These are phyloP conservation scores for Tiliacea aurago DNA, from an alignment of 2,888 invertebrate species.

Conservation along the genomic window DNA sequence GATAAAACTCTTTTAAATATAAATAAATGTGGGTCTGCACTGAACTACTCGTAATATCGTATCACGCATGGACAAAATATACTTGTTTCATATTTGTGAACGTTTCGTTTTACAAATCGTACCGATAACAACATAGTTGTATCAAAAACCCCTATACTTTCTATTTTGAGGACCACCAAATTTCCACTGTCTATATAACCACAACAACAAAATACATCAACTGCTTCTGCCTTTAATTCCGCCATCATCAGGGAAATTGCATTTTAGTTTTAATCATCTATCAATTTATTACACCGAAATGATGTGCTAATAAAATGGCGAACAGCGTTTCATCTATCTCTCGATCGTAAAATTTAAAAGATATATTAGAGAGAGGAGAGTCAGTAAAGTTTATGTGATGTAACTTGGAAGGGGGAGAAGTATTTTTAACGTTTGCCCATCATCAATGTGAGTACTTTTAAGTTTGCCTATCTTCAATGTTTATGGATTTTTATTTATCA, in stretches of 20 bases:
- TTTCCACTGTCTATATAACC: not conserved
- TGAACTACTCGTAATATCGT: too few relatives aligned
- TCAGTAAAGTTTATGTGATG: slow-evolving; percentile 70
- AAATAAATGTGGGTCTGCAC: not conserved
- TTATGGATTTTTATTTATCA: slow-evolving; percentile 38
- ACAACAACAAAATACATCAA: slow-evolving; percentile 15
- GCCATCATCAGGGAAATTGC: slow-evolving; percentile 49
- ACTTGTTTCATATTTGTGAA: not conserved
- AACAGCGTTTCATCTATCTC: slow-evolving; percentile 60
- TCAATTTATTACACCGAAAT: slow-evolving; percentile 57
- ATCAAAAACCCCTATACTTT: not conserved
- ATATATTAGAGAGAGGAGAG: slow-evolving; percentile 63
- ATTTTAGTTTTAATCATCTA: slow-evolving; percentile 63
- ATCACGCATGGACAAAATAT: not conserved
- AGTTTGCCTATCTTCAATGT: slow-evolving; percentile 36
- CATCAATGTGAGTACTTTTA: too few relatives aligned
- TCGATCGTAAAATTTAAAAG: slow-evolving; percentile 73
- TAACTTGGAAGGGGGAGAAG: slow-evolving; percentile 20
- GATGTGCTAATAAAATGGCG: slow-evolving; percentile 65
- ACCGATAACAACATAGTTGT: too few relatives aligned
- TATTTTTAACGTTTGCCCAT: too few relatives aligned
- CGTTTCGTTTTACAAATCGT: too few relatives aligned
- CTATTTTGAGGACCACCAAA: not conserved
- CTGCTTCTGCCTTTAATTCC: not conserved
- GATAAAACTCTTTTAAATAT: not conserved